These are phyloP conservation scores for Drosophila ezoana DNA, from an alignment of 2,888 invertebrate genomes.

Conservation along the genomic window DNA sequence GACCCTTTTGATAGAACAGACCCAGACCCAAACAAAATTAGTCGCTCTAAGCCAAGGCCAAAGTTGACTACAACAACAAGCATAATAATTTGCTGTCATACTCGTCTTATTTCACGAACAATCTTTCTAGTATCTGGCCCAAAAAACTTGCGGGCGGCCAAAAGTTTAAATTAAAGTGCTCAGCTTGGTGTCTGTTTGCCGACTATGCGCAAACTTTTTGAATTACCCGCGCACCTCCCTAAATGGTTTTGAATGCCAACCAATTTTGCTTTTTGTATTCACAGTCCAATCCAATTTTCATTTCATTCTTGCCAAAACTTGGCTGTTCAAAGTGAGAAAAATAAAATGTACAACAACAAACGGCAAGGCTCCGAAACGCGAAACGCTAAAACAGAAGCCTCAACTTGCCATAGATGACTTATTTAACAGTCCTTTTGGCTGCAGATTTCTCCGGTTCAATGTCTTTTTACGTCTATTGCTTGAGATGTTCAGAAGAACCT, in stretches of 20 bases:
- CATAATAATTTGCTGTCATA: constrained; percentile 34
- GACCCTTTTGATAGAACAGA: constrained; percentile 20
- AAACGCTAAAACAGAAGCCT: constrained; percentile 13
- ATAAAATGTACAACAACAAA: constrained; percentile 40
- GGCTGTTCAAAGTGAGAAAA: constrained; percentile 34
- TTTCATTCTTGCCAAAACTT: constrained; percentile 46
- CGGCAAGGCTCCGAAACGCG: constrained; percentile 25
- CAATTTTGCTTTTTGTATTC: constrained; percentile 49
- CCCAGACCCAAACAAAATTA: constrained; percentile 12
- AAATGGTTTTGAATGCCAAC: constrained; percentile 65
- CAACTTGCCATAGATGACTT: constrained; percentile 12
- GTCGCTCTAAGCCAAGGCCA: constrained; percentile 24
- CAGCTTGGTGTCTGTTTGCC: constrained; percentile 27
- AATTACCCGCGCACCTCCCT: constrained; percentile 53
- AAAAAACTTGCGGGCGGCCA: constrained; percentile 24
- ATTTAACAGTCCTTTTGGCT: not conserved
- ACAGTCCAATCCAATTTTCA: constrained; percentile 64
- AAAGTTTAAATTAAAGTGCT: constrained; percentile 75
- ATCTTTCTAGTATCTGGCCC: constrained; percentile 35
- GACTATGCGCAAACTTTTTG: constrained; percentile 44
- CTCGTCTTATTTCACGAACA: constrained; percentile 42
- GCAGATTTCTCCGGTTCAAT: not conserved
- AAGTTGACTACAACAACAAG: constrained; percentile 1
- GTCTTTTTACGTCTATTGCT: no score
- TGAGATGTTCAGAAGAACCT: no score